Evolutionary conservation across 1,140 invertebrate species (phyloP).

Genomic region (Goniozus legneri): DNA sequence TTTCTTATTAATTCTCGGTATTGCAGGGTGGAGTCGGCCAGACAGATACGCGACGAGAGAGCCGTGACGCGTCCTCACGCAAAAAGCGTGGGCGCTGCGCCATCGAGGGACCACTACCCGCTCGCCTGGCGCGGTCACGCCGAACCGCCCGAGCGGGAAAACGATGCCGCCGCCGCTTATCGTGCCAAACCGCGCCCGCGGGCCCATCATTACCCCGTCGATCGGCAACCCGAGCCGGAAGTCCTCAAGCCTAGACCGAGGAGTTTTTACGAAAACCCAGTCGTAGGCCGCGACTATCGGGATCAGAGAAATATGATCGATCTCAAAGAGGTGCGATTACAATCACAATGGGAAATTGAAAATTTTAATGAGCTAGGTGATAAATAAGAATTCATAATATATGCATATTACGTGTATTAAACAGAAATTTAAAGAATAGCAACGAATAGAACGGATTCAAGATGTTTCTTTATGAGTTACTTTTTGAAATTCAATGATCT

Average conservation of each 20-base stretch:
- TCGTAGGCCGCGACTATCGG: constrained; percentile 38
- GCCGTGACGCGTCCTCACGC: constrained; percentile 21
- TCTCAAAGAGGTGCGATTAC: constrained; percentile 37
- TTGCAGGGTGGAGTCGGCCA: constrained; percentile 28
- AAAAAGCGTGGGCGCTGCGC: constrained; percentile 16
- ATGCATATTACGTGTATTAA: no score
- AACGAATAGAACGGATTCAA: no score
- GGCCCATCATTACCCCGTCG: constrained; percentile 41
- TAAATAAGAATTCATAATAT: no score
- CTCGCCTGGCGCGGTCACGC: constrained; percentile 40
- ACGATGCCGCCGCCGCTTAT: constrained; percentile 33
- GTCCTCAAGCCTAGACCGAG: constrained; percentile 41
- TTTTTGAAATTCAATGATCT: no score
- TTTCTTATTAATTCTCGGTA: no score
- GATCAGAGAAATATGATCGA: constrained; percentile 36
- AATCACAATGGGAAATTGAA: background rate
- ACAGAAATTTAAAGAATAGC: no score
- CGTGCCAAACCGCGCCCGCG: constrained; percentile 39
- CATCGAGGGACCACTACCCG: constrained; percentile 32
- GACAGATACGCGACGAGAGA: constrained; percentile 32
- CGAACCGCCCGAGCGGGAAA: constrained; percentile 37
- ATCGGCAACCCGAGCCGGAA: constrained; percentile 38
- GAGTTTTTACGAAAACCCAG: constrained; percentile 48
- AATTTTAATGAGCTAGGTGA: no score
- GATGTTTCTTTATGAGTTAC: no score